Evolutionary conservation across 2,888 invertebrate species (phyloP).

Genomic region (Phytoseiulus persimilis): DNA sequence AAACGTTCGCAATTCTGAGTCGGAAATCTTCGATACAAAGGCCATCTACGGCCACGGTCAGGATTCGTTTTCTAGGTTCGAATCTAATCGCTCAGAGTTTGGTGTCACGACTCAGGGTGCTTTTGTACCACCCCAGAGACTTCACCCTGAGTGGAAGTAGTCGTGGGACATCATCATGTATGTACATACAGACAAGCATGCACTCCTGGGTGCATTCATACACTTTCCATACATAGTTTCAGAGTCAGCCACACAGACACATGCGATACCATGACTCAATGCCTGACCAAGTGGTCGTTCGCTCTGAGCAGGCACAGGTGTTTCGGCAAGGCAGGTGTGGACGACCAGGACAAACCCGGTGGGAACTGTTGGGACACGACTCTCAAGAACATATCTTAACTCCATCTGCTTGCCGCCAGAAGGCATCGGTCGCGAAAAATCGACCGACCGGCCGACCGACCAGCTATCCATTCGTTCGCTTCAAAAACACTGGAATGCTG

Average conservation of each 20-base stretch:
- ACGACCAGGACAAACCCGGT: slow-evolving; percentile 5
- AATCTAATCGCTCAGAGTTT: neutral
- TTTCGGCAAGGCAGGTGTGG: slow-evolving; percentile 36
- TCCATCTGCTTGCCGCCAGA: neutral
- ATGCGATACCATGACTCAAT: neutral
- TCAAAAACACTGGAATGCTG: neutral
- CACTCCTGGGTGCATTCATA: neutral
- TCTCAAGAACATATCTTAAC: neutral
- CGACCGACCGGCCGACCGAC: neutral
- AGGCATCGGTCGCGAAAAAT: neutral
- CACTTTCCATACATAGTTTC: neutral
- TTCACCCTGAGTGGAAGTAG: neutral
- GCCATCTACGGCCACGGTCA: no score
- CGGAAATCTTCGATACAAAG: no score
- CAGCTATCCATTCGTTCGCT: neutral
- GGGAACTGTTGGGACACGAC: neutral
- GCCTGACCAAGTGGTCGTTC: neutral
- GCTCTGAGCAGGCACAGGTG: slow-evolving; percentile 20
- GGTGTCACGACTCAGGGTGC: neutral
- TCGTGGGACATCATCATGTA: neutral
- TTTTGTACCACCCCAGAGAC: neutral
- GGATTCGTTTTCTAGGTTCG: neutral
- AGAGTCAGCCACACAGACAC: neutral
- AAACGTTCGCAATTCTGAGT: no score
- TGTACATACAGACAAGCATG: neutral